Percentiles rank a stretch among this genome's conserved stretches.
Evolutionary conservation across 30 jellyfish, hydroid and myxozoan species (phyloP).

Genomic region (Pelagia noctiluca): DNA sequence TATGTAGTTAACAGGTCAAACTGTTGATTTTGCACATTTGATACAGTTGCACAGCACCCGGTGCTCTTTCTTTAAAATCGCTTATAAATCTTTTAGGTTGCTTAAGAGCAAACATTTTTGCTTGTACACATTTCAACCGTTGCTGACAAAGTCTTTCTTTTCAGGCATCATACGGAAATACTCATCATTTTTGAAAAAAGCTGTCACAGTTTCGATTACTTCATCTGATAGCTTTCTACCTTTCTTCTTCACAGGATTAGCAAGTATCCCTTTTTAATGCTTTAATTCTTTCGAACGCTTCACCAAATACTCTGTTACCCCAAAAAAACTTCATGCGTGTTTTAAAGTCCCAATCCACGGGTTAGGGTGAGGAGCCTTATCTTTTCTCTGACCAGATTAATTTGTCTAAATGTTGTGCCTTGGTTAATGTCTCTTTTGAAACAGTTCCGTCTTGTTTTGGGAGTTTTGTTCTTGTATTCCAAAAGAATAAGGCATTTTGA

Average conservation of each 20-base stretch:
- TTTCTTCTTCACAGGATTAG: neutral
- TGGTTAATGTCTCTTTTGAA: no score
- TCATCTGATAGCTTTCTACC: conserved; percentile 19
- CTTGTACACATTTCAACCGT: no score
- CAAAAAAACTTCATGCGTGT: conserved; percentile 52
- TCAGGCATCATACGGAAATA: conserved; percentile 19
- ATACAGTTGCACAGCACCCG: no score
- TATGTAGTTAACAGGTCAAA: no score
- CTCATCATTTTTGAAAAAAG: conserved; percentile 36
- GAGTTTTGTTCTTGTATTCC: no score
- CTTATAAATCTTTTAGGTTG: conserved; percentile 36
- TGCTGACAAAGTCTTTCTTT: conserved; percentile 27
- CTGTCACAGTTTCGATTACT: neutral
- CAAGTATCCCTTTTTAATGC: conserved; percentile 16
- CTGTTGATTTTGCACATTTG: no score
- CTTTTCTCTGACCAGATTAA: no score
- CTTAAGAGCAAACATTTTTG: conserved; percentile 48
- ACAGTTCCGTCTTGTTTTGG: no score
- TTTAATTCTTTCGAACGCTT: conserved; percentile 26
- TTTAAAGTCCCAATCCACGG: conserved; percentile 61
- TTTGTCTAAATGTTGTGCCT: no score
- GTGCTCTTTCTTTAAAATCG: conserved; percentile 30
- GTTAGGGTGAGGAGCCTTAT: no score
- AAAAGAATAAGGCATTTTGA: no score
- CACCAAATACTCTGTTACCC: conserved; percentile 61